Conservation (phyloP, 2,797 vertebrate genomes). For the Eospalax fontanierii region DNA sequence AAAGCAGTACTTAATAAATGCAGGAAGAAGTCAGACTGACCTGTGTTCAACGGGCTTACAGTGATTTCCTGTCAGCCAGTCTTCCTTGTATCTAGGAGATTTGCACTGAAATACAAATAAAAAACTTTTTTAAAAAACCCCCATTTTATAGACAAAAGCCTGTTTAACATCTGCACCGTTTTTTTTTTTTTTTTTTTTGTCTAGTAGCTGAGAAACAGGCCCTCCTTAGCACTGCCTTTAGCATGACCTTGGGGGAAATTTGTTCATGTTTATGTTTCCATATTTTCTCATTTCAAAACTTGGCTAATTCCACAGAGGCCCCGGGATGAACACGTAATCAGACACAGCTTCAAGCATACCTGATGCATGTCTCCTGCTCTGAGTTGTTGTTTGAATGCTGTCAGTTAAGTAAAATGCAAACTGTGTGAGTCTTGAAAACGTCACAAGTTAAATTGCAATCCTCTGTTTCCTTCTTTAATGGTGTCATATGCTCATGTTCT, state of each 20-base stretch:
- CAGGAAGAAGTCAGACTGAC: background rate
- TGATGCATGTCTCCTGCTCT: background rate
- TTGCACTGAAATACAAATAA: conserved; percentile 66
- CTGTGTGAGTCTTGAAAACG: conserved; percentile 47
- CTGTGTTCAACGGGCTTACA: background rate
- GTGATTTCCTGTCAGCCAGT: conserved; percentile 44
- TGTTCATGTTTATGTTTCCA: conserved; percentile 54
- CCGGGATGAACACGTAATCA: background rate
- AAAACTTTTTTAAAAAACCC: background rate
- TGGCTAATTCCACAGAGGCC: conserved; percentile 58
- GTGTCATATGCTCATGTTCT: conserved; percentile 41
- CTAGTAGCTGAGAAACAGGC: conserved; percentile 66
- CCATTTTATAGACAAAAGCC: conserved; percentile 51
- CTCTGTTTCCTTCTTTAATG: conserved; percentile 11
- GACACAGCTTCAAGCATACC: conserved; percentile 3
- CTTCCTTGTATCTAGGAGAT: background rate
- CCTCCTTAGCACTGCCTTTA: background rate
- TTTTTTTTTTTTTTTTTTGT: too few relatives aligned
- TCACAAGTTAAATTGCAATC: conserved; percentile 3
- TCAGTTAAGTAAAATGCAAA: conserved; percentile 11
- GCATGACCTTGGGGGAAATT: conserved; percentile 13
- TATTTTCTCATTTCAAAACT: conserved; percentile 71
- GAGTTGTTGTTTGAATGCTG: conserved; percentile 46
- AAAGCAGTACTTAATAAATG: background rate
- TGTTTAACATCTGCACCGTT: conserved; percentile 50